Percentiles rank a stretch among this genome's conserved stretches.
phyloP scores from a whole-genome alignment of 2,888 invertebrate genomes.

The Leptothorax acervorum region DNA sequence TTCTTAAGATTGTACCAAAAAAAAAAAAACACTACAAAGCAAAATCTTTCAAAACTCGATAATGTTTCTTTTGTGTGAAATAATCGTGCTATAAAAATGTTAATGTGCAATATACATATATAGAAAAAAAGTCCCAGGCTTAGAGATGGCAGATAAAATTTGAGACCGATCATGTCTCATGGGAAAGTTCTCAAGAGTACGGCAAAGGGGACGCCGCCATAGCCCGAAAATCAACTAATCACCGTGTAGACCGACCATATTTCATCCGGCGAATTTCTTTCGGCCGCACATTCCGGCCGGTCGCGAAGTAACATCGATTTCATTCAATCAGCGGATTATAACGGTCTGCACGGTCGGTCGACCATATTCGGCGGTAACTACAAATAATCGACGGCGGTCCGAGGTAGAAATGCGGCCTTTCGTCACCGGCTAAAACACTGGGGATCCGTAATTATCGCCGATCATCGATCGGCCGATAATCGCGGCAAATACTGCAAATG shows the following conservation, averaged over 20 bases:
- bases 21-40: background rate
- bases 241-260: conserved; percentile 48
- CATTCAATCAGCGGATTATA: conserved; percentile 70
- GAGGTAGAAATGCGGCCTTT: conserved; percentile 57
- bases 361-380: conserved; percentile 65
- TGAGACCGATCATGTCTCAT: conserved; percentile 25
- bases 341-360: conserved; percentile 63
- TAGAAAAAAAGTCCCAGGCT: background rate
- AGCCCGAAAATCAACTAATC: conserved; percentile 56
- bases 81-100: conserved; percentile 2
- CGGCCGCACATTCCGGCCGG: conserved; percentile 46
- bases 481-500: conserved; percentile 29
- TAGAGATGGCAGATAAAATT: conserved; percentile 41
- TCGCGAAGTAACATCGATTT: conserved; percentile 59
- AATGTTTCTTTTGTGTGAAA: background rate
- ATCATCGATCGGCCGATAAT: conserved; percentile 46
- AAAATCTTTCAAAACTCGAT: background rate
- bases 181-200: conserved; percentile 56
- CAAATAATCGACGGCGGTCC: conserved; percentile 62
- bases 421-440: conserved; percentile 42
- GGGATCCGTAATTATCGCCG: conserved; percentile 64
- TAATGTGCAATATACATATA: background rate
- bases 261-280: conserved; percentile 60
- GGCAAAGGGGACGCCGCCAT: conserved; percentile 1
- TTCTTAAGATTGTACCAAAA: background rate